Percentiles rank a stretch among this genome's conserved stretches.
phyloP scores from a whole-genome alignment of 2,113 vertebrate species.

The Sula dactylatra region DNA sequence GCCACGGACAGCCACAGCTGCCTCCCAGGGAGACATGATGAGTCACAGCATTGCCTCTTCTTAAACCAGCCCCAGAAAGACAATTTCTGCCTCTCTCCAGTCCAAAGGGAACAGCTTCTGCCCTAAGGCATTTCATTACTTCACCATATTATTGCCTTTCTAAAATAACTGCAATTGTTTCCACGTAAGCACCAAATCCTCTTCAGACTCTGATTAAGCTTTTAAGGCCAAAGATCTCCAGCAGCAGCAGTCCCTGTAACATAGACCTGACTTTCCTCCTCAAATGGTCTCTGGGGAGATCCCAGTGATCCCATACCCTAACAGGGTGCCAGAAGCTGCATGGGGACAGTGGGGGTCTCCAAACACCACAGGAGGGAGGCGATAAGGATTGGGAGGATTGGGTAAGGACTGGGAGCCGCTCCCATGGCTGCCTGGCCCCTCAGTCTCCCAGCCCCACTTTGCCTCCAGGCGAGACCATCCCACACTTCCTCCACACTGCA shows the following conservation, averaged over 20 bases:
- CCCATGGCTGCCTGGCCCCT: neutral
- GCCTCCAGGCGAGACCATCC: neutral
- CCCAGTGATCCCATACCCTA: neutral
- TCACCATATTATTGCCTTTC: neutral
- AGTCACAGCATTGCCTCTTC: neutral
- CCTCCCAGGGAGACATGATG: neutral
- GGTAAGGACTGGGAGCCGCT: neutral
- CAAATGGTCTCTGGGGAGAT: neutral
- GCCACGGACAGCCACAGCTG: fast-evolving
- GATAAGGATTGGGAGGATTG: neutral
- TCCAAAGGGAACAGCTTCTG: neutral
- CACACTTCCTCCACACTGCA: neutral
- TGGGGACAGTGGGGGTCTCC: neutral
- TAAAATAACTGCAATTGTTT: neutral
- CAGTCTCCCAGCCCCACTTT: fast-evolving
- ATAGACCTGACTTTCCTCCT: neutral
- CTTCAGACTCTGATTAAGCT: neutral
- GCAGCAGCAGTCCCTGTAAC: neutral
- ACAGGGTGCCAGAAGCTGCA: neutral
- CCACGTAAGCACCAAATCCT: neutral
- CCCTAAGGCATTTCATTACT: neutral
- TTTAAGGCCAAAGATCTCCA: neutral
- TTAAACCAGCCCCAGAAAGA: neutral
- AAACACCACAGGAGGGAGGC: neutral
- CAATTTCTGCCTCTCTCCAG: neutral